These are phyloP conservation scores for Acinonyx jubatus DNA, from an alignment of 2,113 vertebrate genomes.

Conservation along the genomic window DNA sequence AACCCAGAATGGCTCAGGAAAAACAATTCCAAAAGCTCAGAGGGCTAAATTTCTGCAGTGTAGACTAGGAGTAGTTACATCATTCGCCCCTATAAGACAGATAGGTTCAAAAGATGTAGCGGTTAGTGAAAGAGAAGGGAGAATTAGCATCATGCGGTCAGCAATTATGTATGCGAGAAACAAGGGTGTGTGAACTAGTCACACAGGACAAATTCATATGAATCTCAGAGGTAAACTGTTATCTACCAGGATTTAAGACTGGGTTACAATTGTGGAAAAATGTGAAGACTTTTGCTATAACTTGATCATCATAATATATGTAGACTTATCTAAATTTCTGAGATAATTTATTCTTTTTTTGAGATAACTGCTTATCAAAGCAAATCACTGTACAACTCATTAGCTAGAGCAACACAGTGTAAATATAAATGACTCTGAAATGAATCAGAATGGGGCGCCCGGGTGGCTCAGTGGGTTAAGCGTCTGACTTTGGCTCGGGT, in stretches of 20 bases:
- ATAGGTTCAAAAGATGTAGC: slow-evolving; percentile 41
- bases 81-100: slow-evolving; percentile 52
- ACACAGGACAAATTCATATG: background rate
- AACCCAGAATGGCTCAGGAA: slow-evolving; percentile 30
- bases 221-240: background rate
- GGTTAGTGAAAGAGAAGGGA: slow-evolving; percentile 54
- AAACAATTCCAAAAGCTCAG: background rate
- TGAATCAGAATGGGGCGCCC: background rate
- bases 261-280: background rate
- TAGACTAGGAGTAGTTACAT: slow-evolving; percentile 54
- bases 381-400: background rate
- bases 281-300: background rate
- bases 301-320: background rate
- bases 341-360: background rate
- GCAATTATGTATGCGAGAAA: slow-evolving; percentile 16
- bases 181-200: background rate
- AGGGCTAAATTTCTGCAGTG: slow-evolving; percentile 14
- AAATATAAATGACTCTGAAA: slow-evolving; percentile 18
- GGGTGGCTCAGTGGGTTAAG: no score
- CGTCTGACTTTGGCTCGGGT: no score
- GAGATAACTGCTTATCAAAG: background rate
- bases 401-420: background rate
- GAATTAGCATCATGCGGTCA: slow-evolving; percentile 52
- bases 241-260: background rate
- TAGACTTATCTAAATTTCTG: background rate